Conservation (phyloP, 1,140 invertebrate genomes). For the Brachionus paranguensis region DNA sequence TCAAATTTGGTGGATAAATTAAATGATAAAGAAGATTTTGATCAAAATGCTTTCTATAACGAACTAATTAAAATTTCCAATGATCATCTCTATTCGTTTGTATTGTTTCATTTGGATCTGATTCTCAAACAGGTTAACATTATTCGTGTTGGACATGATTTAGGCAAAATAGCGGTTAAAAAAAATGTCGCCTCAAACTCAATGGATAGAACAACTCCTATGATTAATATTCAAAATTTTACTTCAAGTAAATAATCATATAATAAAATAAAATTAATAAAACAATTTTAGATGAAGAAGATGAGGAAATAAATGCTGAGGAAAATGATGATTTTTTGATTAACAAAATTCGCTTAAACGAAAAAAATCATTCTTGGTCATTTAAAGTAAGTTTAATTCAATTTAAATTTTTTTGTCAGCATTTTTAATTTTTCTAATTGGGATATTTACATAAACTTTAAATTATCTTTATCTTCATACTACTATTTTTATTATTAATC, state of each 20-base stretch:
- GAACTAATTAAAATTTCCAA: not conserved
- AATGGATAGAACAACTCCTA: not conserved
- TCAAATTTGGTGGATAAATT: not conserved
- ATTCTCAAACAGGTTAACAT: not conserved
- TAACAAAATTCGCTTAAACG: not conserved
- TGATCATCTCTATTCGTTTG: not conserved
- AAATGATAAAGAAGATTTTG: not conserved
- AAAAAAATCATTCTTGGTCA: not conserved
- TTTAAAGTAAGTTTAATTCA: not conserved
- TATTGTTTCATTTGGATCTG: slow-evolving; percentile 19
- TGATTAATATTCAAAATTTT: not conserved
- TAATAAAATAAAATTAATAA: not conserved
- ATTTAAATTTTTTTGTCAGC: no score
- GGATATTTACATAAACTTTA: no score
- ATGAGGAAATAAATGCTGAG: not conserved
- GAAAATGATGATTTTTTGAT: not conserved
- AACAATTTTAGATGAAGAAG: not conserved
- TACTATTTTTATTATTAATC: no score
- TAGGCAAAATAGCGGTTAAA: not conserved
- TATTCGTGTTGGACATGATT: not conserved
- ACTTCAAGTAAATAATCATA: not conserved
- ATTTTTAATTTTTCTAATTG: no score
- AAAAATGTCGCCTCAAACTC: not conserved
- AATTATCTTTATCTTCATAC: no score
- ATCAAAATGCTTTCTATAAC: not conserved